A percentile compares a stretch with the other conserved stretches of the same genome.
Conservation (phyloP, 2,113 vertebrate species). For the Steatornis caripensis region DNA sequence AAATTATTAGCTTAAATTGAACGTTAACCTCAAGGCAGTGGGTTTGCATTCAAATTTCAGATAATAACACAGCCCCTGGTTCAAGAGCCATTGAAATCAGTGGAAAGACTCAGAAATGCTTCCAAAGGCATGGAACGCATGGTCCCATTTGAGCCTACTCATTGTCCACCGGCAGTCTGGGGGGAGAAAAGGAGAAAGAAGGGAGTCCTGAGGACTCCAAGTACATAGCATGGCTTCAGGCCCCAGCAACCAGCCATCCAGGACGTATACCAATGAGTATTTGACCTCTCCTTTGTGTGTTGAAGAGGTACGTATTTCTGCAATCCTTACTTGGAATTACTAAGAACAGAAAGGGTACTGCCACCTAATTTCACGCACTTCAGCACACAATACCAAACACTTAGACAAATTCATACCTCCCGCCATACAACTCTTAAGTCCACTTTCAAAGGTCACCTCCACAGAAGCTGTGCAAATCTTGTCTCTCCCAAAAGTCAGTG, state of each 20-base stretch:
- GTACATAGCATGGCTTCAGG: not conserved
- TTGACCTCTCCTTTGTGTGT: not conserved
- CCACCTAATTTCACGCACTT: not conserved
- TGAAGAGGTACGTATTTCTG: not conserved
- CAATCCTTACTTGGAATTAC: not conserved
- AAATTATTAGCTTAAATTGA: not conserved
- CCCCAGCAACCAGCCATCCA: not conserved
- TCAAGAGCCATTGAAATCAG: not conserved
- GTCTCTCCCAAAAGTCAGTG: not conserved
- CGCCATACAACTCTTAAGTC: not conserved
- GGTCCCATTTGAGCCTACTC: not conserved
- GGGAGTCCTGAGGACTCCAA: not conserved
- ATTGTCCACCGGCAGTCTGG: not conserved
- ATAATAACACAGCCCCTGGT: not conserved
- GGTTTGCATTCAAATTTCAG: not conserved
- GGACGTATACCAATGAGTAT: fast-evolving
- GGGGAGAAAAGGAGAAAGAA: not conserved
- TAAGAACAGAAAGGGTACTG: not conserved
- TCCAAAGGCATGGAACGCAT: not conserved
- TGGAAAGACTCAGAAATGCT: not conserved
- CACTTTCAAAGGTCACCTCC: not conserved
- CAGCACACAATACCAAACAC: not conserved
- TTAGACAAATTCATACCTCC: not conserved
- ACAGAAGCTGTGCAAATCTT: not conserved
- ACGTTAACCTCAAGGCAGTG: not conserved